These are phyloP conservation scores for Halcyon smyrnensis DNA, from an alignment of 2,797 vertebrate genomes.

Conservation along the genomic window DNA sequence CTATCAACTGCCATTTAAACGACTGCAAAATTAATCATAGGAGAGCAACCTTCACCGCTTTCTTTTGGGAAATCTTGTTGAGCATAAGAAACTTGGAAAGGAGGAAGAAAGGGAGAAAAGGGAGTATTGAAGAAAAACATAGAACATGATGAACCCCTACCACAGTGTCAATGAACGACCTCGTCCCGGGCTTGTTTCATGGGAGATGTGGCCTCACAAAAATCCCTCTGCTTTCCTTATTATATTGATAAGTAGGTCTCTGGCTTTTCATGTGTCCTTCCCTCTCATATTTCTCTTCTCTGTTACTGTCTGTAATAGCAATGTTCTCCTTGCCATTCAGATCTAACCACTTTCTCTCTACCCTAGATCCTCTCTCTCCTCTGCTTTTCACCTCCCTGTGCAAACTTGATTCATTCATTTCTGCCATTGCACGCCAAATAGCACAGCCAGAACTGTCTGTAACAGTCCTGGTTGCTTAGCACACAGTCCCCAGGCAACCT, in stretches of 20 bases:
- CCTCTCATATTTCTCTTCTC: neutral
- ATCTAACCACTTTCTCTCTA: neutral
- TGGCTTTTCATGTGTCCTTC: neutral
- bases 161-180: rapidly evolving
- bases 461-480: neutral
- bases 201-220: neutral
- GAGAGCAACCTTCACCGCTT: neutral
- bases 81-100: neutral
- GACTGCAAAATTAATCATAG: neutral
- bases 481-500: neutral
- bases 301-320: neutral
- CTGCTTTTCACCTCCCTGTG: neutral
- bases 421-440: neutral
- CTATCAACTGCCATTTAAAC: neutral
- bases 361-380: neutral
- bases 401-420: neutral
- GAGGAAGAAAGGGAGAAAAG: neutral
- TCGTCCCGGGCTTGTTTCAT: neutral
- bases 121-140: neutral
- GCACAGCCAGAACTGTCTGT: neutral
- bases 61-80: neutral
- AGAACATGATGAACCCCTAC: neutral
- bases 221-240: neutral
- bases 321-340: neutral
- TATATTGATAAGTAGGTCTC: neutral